These are phyloP conservation scores for Micromys minutus DNA, from an alignment of 2,113 vertebrate genomes.

Conservation along the genomic window DNA sequence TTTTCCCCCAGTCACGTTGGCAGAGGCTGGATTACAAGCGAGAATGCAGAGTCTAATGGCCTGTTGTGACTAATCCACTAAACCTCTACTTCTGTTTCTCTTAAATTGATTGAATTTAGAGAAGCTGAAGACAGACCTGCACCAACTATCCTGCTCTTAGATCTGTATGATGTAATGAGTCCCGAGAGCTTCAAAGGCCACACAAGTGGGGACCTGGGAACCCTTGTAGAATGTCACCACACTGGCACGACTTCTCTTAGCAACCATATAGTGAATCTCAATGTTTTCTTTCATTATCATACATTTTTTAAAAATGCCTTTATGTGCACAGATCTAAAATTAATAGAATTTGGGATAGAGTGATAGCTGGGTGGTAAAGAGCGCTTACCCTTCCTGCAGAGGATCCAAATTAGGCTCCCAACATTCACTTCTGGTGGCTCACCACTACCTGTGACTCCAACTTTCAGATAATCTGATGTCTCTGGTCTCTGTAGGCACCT, in stretches of 20 bases:
- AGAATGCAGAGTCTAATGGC: slow-evolving; percentile 87
- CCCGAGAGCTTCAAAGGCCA: slow-evolving; percentile 42
- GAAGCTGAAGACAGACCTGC: slow-evolving; percentile 72
- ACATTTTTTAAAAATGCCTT: not conserved
- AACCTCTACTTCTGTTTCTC: slow-evolving; percentile 79
- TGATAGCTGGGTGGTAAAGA: not conserved
- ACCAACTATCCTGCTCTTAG: slow-evolving; percentile 41
- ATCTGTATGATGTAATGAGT: slow-evolving; percentile 59
- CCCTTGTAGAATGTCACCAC: not conserved
- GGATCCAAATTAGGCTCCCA: not conserved
- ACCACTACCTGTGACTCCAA: not conserved
- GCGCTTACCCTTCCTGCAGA: not conserved
- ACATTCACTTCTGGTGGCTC: not conserved
- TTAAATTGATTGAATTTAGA: slow-evolving; percentile 84
- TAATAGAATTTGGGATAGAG: not conserved
- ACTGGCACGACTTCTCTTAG: slow-evolving; percentile 7
- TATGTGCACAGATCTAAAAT: slow-evolving; percentile 2
- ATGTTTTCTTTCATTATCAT: not conserved
- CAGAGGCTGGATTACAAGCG: slow-evolving; percentile 85
- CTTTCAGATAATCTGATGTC: not conserved
- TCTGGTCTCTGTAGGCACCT: not conserved
- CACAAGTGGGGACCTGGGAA: not conserved
- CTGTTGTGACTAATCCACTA: slow-evolving; percentile 87
- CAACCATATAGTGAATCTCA: slow-evolving; percentile 14
- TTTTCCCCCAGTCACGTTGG: slow-evolving; percentile 77